Evolutionary conservation across 2,113 vertebrate species (phyloP).

Genomic region (Aleadryas rufinucha): DNA sequence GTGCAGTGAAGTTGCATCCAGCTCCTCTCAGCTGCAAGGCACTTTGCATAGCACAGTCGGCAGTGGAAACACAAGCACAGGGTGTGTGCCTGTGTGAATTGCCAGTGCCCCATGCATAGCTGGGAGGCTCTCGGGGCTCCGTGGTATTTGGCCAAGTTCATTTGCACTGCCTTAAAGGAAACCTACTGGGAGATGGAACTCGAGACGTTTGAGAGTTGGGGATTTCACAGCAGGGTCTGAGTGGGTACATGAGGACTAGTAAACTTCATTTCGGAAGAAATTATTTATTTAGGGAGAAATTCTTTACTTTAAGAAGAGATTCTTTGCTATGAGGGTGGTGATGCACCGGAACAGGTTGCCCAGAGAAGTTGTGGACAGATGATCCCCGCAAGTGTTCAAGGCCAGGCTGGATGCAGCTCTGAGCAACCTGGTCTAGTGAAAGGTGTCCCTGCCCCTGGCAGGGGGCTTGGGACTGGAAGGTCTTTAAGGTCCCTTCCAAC

Average conservation of each 20-base stretch:
- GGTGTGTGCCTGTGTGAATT: background rate
- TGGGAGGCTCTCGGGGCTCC: background rate
- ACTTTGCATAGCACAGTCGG: background rate
- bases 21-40: background rate
- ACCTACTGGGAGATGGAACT: background rate
- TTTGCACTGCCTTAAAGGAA: background rate
- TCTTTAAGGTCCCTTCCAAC: background rate
- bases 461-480: background rate
- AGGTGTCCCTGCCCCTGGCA: background rate
- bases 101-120: background rate
- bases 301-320: background rate
- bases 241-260: background rate
- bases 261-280: background rate
- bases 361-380: background rate
- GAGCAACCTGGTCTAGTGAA: background rate
- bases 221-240: background rate
- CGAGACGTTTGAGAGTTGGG: fast-evolving
- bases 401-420: background rate
- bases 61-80: slow-evolving; percentile 28
- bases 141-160: background rate
- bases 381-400: background rate
- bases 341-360: background rate
- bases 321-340: background rate
- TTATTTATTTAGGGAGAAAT: background rate
- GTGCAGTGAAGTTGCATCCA: background rate